Percentiles rank a stretch among this genome's conserved stretches.
phyloP scores from a whole-genome alignment of 2,113 vertebrate species.

The Coptodon rendalli region DNA sequence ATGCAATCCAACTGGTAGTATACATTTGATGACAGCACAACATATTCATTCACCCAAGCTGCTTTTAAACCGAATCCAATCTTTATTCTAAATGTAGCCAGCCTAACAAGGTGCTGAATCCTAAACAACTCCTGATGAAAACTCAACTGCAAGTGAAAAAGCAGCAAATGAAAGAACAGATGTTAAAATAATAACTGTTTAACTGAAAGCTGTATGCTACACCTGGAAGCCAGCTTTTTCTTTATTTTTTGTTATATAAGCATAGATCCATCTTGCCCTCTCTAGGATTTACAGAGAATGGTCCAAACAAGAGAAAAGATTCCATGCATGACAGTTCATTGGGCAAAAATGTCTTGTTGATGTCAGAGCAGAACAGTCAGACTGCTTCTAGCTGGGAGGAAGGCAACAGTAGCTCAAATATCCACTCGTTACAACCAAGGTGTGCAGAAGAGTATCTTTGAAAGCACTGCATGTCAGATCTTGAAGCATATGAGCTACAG shows the following conservation, averaged over 20 bases:
- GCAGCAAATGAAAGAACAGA: neutral
- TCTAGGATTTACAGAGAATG: neutral
- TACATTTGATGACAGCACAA: neutral
- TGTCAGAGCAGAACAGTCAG: neutral
- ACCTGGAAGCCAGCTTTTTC: neutral
- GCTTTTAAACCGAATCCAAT: neutral
- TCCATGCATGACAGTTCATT: neutral
- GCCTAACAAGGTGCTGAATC: neutral
- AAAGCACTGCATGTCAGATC: fast-evolving
- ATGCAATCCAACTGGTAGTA: neutral
- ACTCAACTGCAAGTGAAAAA: neutral
- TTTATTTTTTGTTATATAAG: neutral
- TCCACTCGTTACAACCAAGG: neutral
- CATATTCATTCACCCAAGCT: neutral
- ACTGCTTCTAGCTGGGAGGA: neutral
- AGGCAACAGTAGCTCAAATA: neutral
- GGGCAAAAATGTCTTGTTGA: neutral
- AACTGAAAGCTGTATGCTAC: neutral
- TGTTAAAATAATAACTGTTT: neutral
- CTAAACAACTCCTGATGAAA: neutral
- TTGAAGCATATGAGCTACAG: neutral
- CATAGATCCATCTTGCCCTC: neutral
- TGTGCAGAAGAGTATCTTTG: neutral
- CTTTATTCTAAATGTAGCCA: neutral
- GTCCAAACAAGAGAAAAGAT: neutral